Percentiles rank a stretch among this genome's conserved stretches.
Evolutionary conservation across 2,888 invertebrate genomes (phyloP).

Genomic region (Eilema griseolum): DNA sequence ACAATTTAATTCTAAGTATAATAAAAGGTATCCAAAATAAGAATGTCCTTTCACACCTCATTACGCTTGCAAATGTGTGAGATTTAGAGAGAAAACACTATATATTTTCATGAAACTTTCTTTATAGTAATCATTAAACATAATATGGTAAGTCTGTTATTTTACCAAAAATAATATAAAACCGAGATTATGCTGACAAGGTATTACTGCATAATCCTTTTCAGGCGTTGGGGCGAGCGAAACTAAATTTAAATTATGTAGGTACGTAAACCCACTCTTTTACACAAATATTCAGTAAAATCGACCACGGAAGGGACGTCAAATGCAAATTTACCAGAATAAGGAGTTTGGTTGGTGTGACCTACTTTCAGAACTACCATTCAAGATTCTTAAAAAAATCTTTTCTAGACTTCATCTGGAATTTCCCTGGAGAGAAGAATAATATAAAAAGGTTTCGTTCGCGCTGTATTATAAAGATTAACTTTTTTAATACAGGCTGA

Average conservation of each 20-base stretch:
- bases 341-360: slow-evolving; percentile 31
- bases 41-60: not conserved
- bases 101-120: not conserved
- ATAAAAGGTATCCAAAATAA: not conserved
- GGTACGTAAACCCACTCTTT: not conserved
- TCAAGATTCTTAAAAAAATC: slow-evolving; percentile 28
- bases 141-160: not conserved
- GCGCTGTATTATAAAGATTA: not conserved
- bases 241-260: not conserved
- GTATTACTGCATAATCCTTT: not conserved
- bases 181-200: not conserved
- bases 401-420: slow-evolving; percentile 32
- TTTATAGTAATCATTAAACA: not conserved
- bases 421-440: slow-evolving; percentile 18
- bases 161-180: not conserved
- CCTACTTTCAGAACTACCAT: slow-evolving; percentile 46
- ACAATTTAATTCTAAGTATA: not conserved
- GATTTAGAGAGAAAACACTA: too few relatives aligned
- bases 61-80: too few relatives aligned
- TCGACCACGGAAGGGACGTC: slow-evolving; percentile 3
- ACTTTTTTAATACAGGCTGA: too few relatives aligned
- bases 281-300: not conserved
- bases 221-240: not conserved
- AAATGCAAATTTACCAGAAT: slow-evolving; percentile 37
- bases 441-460: slow-evolving; percentile 5